Percentiles rank a stretch among this genome's conserved stretches.
Conservation (phyloP, 1,140 invertebrate genomes). For the Drosophila seguyi region DNA sequence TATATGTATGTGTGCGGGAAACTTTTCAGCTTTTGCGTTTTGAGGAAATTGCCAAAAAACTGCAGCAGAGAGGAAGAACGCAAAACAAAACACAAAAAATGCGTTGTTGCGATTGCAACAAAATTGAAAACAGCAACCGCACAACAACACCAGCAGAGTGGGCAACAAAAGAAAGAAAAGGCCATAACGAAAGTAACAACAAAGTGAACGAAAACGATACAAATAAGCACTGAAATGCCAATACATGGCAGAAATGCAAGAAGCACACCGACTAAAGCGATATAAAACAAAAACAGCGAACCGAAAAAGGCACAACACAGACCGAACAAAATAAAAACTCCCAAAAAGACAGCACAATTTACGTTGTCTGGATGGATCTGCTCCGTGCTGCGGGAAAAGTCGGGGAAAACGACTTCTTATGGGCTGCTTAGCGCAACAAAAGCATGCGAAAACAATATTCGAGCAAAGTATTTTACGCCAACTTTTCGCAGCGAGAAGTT, state of each 20-base stretch:
- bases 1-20: constrained; percentile 49
- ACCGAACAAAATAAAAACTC: constrained; percentile 69
- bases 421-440: constrained; percentile 77
- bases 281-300: constrained; percentile 31
- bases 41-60: constrained; percentile 74
- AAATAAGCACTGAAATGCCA: constrained; percentile 81
- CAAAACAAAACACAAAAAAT: constrained; percentile 42
- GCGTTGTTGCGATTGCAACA: constrained; percentile 65
- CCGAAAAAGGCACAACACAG: constrained; percentile 34
- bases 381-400: neutral
- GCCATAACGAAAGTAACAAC: constrained; percentile 63
- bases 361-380: constrained; percentile 49
- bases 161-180: constrained; percentile 26
- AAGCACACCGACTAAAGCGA: constrained; percentile 32
- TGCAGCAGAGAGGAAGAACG: constrained; percentile 17
- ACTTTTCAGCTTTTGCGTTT: constrained; percentile 77
- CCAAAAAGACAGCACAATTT: constrained; percentile 74
- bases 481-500: constrained; percentile 81
- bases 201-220: constrained; percentile 78
- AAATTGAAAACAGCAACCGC: constrained; percentile 70
- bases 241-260: constrained; percentile 71
- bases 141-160: constrained; percentile 26
- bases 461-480: constrained; percentile 79
- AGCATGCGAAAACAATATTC: constrained; percentile 81
- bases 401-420: constrained; percentile 45